Evolutionary conservation across 1,140 invertebrate genomes (phyloP).

Genomic region (Palaemon carinicauda): DNA sequence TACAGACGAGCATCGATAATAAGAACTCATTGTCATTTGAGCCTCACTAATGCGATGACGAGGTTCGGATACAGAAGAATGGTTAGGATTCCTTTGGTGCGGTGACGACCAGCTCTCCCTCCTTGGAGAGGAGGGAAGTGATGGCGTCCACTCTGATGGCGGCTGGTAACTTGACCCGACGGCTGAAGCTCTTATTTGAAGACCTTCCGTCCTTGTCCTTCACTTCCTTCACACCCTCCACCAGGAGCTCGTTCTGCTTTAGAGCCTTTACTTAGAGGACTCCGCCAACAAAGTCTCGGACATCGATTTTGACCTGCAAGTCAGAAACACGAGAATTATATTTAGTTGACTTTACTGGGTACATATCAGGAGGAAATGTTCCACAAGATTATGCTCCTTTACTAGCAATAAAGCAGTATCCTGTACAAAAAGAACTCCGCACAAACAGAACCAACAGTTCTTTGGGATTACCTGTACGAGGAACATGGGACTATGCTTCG

Average conservation of each 20-base stretch:
- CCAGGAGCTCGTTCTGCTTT: not conserved
- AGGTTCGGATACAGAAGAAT: too few relatives aligned
- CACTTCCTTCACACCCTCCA: not conserved
- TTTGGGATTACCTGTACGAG: too few relatives aligned
- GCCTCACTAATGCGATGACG: too few relatives aligned
- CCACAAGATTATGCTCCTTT: too few relatives aligned
- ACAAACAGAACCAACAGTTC: too few relatives aligned
- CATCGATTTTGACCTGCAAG: not conserved
- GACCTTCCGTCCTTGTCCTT: not conserved
- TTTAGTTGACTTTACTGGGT: not conserved
- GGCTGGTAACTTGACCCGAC: conserved; percentile 18
- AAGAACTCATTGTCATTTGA: too few relatives aligned
- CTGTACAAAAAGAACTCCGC: too few relatives aligned
- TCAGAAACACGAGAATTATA: not conserved
- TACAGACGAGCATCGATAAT: too few relatives aligned
- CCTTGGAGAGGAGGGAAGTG: conserved; percentile 47
- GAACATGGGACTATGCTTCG: too few relatives aligned
- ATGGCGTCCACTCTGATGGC: conserved; percentile 4
- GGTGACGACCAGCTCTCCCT: conserved; percentile 43
- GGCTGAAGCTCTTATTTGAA: conserved; percentile 12
- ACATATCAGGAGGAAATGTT: too few relatives aligned
- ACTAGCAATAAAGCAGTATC: too few relatives aligned
- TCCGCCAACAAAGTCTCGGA: not conserved
- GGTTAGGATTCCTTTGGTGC: not conserved
- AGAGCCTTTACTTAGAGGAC: not conserved